Evolutionary conservation across 2,888 invertebrate genomes (phyloP).

Genomic region (Myathropa florea): DNA sequence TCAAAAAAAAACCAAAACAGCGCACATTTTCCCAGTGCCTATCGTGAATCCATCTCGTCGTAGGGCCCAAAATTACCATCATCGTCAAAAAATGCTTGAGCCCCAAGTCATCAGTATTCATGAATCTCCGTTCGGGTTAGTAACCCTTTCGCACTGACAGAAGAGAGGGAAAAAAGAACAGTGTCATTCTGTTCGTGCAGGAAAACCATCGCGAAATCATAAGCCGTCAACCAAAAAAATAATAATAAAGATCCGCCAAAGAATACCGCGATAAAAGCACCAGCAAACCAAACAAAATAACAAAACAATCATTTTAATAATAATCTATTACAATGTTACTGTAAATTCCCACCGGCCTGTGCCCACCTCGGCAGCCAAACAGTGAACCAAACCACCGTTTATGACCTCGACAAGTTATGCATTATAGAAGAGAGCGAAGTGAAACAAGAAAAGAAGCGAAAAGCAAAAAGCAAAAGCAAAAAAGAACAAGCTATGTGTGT

Average conservation of each 20-base stretch:
- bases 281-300: not conserved
- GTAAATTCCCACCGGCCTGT: conserved; percentile 52
- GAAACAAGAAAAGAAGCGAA: conserved; percentile 30
- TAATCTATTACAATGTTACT: conserved; percentile 65
- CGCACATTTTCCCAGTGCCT: not conserved
- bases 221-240: conserved; percentile 25
- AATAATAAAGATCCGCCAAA: conserved; percentile 43
- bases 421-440: conserved; percentile 48
- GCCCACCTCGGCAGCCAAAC: conserved; percentile 22
- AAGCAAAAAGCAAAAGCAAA: conserved; percentile 30
- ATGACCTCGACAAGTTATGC: conserved; percentile 69
- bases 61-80: not conserved
- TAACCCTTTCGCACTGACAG: conserved; percentile 10
- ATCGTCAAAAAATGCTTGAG: not conserved
- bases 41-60: not conserved
- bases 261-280: conserved; percentile 7
- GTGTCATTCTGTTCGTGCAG: conserved; percentile 1
- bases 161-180: not conserved
- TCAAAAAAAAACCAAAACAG: not conserved
- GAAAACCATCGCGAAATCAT: conserved; percentile 21
- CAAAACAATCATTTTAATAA: conserved; percentile 46
- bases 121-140: conserved; percentile 20
- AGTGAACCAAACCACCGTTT: conserved; percentile 65
- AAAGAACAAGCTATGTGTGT: not conserved
- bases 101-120: conserved; percentile 6